Base-by-base conservation (phyloP, 2,888 invertebrate genomes). In the Yponomeuta evonymella region DNA sequence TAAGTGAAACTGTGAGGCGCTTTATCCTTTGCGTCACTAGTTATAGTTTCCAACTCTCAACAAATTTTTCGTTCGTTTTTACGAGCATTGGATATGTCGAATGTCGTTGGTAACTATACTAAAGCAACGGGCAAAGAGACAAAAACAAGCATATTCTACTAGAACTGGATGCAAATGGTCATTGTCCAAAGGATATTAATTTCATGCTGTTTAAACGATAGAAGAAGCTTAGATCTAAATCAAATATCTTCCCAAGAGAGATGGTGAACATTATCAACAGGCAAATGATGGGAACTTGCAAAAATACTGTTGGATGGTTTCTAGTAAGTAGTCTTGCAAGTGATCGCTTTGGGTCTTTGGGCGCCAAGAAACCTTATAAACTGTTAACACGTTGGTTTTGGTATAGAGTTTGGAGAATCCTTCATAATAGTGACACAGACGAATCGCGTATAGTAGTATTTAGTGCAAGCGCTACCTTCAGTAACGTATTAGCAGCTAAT, bases 121-220 rank as follows among this genome's bases (percentile, higher is more conserved):
- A 43, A 43, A 43, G 43, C 43, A 43, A 43, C 33, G 48, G 48
- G 48, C 43, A n/a, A 67, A 8, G 2, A 23, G 29, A 64, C 15
- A 29, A n/a, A 5, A 29, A 64, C 4, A 64, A 64, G 67, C 67
- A 8, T 6, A 8, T 43, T 67, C 6, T 29, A 64, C 48, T 70
- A 33, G 48, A 51, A 6, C 36, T n/a, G 30, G 63, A 78, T 78
- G 82, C 84, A 79, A 81, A 77, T 80, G 80, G 76, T 83, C 83
- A 68, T 68, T 68, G 82, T 81, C 82, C 78, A 58, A 76, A 80
- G 77, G 79, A 79, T 88, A 90, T 89, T 89, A 90, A 88, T 62
- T 88, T 81, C 90, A 90, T 90, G 90, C 90, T 85, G 74, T 84
- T 82, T 83, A 85, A 87, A 88, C 89, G 86, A 88, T 85, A 84